Percentiles rank a stretch among this genome's conserved stretches.
phyloP scores from a whole-genome alignment of 2,113 vertebrate species.

The Aegotheles bennettii region DNA sequence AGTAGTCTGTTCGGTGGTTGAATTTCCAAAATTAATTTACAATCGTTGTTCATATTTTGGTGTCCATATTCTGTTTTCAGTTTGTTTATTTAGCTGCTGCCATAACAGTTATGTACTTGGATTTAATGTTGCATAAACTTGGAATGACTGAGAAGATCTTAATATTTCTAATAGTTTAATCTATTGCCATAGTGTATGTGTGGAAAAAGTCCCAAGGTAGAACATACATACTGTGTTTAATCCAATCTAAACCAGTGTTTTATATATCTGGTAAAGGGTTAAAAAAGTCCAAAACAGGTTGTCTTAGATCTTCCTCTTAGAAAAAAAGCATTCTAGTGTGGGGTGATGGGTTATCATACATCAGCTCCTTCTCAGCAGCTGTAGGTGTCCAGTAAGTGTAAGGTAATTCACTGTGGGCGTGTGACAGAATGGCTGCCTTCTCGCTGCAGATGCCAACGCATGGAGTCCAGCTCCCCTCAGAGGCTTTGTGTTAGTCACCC shows the following conservation, averaged over 20 bases:
- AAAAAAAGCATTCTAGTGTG: background rate
- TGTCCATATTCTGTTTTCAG: background rate
- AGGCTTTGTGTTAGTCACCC: background rate
- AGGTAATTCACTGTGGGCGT: background rate
- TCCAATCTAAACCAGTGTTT: background rate
- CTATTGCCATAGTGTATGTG: fast-evolving
- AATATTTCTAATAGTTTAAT: background rate
- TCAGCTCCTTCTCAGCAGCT: background rate
- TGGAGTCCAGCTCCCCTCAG: background rate
- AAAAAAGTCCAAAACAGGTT: background rate
- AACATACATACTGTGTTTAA: background rate
- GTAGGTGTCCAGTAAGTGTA: background rate
- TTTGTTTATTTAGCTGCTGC: background rate
- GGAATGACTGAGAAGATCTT: background rate
- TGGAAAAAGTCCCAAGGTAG: background rate
- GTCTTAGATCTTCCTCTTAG: background rate
- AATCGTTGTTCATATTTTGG: background rate
- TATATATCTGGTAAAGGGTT: background rate
- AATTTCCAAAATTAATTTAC: background rate
- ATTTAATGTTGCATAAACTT: background rate
- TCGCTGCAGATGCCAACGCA: fast-evolving
- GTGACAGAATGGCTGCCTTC: background rate
- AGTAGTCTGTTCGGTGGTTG: background rate
- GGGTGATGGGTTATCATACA: background rate
- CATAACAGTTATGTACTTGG: background rate